Conservation (phyloP, 2,888 invertebrate species). For the Metopia argyrocephala region DNA sequence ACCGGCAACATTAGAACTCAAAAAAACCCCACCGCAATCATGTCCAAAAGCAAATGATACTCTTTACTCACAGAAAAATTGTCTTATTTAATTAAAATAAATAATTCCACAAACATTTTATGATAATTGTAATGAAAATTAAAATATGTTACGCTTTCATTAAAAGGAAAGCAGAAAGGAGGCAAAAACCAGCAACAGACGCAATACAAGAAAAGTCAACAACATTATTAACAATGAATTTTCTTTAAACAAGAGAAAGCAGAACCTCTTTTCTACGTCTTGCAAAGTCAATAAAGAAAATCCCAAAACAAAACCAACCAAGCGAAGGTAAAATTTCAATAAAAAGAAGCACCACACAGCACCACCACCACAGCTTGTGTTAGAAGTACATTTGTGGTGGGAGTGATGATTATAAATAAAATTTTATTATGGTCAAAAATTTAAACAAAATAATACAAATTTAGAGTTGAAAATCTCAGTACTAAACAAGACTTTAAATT, state of each 20-base stretch:
- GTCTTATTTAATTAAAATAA: slow-evolving; percentile 46
- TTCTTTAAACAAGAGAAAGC: slow-evolving; percentile 33
- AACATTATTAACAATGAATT: slow-evolving; percentile 54
- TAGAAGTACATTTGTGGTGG: neutral
- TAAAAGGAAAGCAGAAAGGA: neutral
- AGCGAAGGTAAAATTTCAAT: slow-evolving; percentile 1
- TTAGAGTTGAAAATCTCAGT: too few relatives aligned
- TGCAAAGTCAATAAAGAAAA: too few relatives aligned
- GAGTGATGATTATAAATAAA: neutral
- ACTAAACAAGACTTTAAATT: too few relatives aligned
- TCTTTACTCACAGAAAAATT: too few relatives aligned
- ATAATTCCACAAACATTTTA: slow-evolving; percentile 55
- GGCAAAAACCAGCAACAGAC: neutral
- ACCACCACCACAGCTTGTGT: neutral
- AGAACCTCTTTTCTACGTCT: too few relatives aligned
- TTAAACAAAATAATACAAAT: too few relatives aligned
- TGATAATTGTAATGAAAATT: slow-evolving; percentile 59
- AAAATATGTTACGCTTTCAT: slow-evolving; percentile 31
- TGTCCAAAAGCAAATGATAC: too few relatives aligned
- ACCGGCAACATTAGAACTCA: neutral
- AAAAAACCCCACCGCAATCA: neutral
- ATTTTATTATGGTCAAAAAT: neutral
- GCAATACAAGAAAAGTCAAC: slow-evolving; percentile 25
- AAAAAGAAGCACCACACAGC: neutral
- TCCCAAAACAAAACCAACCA: slow-evolving; percentile 3